Percentiles rank a stretch among this genome's conserved stretches.
These are phyloP conservation scores for Athalia cordata DNA, from an alignment of 2,888 invertebrate genomes.

Conservation along the genomic window DNA sequence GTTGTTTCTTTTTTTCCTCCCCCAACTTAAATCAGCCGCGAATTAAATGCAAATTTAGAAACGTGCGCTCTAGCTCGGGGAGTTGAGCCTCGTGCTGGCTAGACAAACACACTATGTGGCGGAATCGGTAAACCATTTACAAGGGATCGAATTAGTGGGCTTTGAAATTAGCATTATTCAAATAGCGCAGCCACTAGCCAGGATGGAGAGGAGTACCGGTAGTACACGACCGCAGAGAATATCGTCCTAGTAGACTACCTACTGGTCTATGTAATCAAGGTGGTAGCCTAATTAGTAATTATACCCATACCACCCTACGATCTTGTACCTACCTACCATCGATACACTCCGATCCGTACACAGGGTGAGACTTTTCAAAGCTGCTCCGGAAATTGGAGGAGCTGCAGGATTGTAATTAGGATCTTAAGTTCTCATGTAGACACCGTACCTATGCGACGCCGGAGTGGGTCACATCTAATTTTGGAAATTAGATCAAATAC, in stretches of 20 bases:
- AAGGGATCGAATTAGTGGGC: slow-evolving; percentile 41
- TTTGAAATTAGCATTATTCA: slow-evolving; percentile 47
- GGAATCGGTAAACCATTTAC: slow-evolving; percentile 43
- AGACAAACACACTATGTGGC: slow-evolving; percentile 23
- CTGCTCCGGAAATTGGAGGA: no score
- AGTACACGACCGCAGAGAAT: slow-evolving; percentile 26
- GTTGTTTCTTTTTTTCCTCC: not conserved
- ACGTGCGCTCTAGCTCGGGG: slow-evolving; percentile 15
- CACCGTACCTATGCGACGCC: no score
- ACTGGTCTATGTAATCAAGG: slow-evolving; percentile 42
- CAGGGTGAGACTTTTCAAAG: no score
- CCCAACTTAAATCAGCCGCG: not conserved
- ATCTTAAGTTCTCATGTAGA: no score
- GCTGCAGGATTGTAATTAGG: no score
- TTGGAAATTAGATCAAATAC: no score
- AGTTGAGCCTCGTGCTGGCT: slow-evolving; percentile 29
- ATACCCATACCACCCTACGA: not conserved
- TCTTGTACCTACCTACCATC: slow-evolving; percentile 2
- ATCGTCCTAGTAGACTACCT: slow-evolving; percentile 21
- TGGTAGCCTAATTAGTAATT: slow-evolving; percentile 29
- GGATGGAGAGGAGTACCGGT: slow-evolving; percentile 12
- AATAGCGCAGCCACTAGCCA: slow-evolving; percentile 19
- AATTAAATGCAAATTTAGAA: slow-evolving; percentile 33
- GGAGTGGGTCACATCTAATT: no score
- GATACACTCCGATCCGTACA: slow-evolving; percentile 12